Evolutionary conservation across 2,113 vertebrate genomes (phyloP), one percentile per base, ranked within the genome.

Genomic region (Barbus barbus): DNA sequence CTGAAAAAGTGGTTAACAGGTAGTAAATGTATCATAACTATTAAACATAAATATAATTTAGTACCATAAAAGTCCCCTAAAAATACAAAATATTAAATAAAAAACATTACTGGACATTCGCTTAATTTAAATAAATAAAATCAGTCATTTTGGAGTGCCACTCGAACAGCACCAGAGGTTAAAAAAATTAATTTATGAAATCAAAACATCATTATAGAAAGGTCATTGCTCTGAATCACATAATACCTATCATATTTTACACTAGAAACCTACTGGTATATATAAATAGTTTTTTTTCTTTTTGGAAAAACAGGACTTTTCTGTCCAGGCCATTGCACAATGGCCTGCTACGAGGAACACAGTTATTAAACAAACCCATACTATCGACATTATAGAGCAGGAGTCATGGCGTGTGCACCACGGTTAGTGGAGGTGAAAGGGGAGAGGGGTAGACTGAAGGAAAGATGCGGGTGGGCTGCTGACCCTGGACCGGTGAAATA

Each of bases 401-500:
- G 74, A 53, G 28, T 41, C 33, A 60, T 5, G n/a, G 76, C 28
- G 13, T 33, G 31, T 78, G 53, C 22, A 16, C 53, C 12, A 33
- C 76, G 53, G 76, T 81, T 81, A 81, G 38, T 75, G 36, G 22
- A 28, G 38, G 73, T 38, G 18, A 67, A 14, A 53, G 31, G 53
- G 28, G 24, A 9, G 69, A 20, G 33, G 79, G 46, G 69, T 14
- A 48, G 75, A 51, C 46, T 61, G 77, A 38, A 63, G 71, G 28
- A 84, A 79, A 61, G 56, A 75, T 69, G 74, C 14, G 63, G 71
- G 61, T 48, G 61, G 58, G 28, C 81, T 58, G 67, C 72, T 73
- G 38, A 41, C 38, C 38, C 38, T 41, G 38, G 87, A 88, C 56
- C 85, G 83, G 89, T 92, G 89, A 74, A 88, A 92, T 95, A 99